These are phyloP conservation scores for Thermophis baileyi DNA, from an alignment of 2,113 vertebrate species.

Conservation along the genomic window DNA sequence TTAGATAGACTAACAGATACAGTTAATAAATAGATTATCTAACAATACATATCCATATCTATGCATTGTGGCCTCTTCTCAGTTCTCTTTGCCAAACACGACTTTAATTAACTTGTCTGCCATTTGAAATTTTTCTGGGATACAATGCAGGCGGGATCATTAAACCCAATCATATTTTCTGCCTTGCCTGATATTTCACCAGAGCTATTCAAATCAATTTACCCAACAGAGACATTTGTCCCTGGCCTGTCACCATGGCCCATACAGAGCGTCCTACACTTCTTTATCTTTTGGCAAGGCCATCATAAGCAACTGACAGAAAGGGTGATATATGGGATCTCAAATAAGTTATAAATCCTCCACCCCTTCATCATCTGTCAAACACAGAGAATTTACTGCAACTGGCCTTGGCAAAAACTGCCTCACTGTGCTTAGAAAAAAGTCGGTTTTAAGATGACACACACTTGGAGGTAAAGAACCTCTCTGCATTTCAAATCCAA, in stretches of 20 bases:
- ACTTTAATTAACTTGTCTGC: conserved; percentile 66
- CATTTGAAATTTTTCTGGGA: conserved; percentile 61
- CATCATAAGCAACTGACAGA: conserved; percentile 76
- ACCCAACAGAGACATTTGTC: conserved; percentile 75
- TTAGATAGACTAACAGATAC: conserved; percentile 55
- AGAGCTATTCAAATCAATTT: conserved; percentile 77
- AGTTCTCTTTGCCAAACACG: conserved; percentile 14
- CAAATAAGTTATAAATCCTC: conserved; percentile 75
- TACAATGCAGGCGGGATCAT: conserved; percentile 64
- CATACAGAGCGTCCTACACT: conserved; percentile 68
- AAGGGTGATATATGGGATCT: conserved; percentile 76
- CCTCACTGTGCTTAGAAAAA: conserved; percentile 52
- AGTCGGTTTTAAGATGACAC: conserved; percentile 64
- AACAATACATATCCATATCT: conserved; percentile 6
- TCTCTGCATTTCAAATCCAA: not conserved
- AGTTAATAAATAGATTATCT: conserved; percentile 55
- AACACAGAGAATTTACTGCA: conserved; percentile 69
- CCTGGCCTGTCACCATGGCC: conserved; percentile 75
- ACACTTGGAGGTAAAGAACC: conserved; percentile 56
- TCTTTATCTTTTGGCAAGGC: conserved; percentile 83
- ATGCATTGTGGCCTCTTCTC: not conserved
- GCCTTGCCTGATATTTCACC: conserved; percentile 73
- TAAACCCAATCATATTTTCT: conserved; percentile 74
- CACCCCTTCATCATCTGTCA: conserved; percentile 70
- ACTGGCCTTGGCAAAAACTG: conserved; percentile 61